phyloP scores from a whole-genome alignment of 1,140 invertebrate species.

The Eupristina koningsbergeri region DNA sequence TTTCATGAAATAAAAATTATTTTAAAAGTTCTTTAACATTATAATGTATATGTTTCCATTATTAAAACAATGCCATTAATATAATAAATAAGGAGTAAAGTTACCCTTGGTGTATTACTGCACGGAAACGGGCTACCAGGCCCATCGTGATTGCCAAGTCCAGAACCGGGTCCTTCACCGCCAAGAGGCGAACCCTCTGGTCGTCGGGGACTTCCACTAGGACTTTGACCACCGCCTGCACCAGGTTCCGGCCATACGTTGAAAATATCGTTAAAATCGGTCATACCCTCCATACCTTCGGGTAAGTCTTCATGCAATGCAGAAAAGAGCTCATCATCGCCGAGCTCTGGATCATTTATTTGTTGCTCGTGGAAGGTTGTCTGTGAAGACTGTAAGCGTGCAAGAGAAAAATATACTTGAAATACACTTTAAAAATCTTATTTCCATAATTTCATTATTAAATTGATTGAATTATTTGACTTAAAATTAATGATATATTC shows the following conservation, averaged over 20 bases:
- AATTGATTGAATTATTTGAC: too few species aligned
- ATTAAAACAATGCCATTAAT: too few species aligned
- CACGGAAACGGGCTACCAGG: slow-evolving; percentile 78
- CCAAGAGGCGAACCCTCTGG: slow-evolving; percentile 74
- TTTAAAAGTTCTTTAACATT: too few species aligned
- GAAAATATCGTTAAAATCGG: slow-evolving; percentile 82
- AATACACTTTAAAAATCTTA: too few species aligned
- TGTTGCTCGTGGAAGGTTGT: slow-evolving; percentile 88
- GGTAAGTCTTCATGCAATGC: slow-evolving; percentile 81
- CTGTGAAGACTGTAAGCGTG: slow-evolving; percentile 82
- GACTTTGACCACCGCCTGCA: slow-evolving; percentile 77
- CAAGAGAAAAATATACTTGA: background rate
- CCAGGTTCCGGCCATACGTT: slow-evolving; percentile 80
- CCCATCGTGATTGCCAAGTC: slow-evolving; percentile 72
- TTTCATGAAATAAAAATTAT: too few species aligned
- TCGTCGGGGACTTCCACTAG: slow-evolving; percentile 76
- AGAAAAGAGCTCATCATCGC: slow-evolving; percentile 83
- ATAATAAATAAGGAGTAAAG: slow-evolving; percentile 31
- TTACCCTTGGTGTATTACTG: slow-evolving; percentile 73
- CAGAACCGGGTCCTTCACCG: slow-evolving; percentile 76
- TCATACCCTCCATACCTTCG: slow-evolving; percentile 82
- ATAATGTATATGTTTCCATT: too few species aligned
- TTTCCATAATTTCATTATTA: too few species aligned
- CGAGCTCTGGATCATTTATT: slow-evolving; percentile 82
- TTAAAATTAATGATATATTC: too few species aligned